Conservation (phyloP, 1,140 invertebrate species). For the Micrasema minimum region DNA sequence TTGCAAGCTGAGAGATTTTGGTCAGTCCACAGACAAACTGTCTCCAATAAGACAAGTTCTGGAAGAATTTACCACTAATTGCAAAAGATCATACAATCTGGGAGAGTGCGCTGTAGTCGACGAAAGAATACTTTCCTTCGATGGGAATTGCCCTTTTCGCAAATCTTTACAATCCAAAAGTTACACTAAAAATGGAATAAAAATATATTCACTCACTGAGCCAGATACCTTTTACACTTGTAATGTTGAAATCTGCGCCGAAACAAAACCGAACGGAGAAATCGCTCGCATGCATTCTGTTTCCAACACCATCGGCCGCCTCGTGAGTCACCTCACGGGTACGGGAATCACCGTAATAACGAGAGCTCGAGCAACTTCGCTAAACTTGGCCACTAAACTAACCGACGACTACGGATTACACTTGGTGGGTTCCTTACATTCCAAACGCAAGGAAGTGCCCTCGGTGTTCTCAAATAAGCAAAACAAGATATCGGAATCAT, state of each 20-base stretch:
- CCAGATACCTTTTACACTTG: constrained; percentile 63
- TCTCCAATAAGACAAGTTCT: constrained; percentile 65
- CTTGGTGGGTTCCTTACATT: constrained; percentile 57
- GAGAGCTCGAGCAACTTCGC: constrained; percentile 60
- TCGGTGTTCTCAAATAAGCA: constrained; percentile 58
- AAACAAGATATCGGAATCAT: constrained; percentile 56
- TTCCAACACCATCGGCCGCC: constrained; percentile 58
- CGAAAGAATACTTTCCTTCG: constrained; percentile 64
- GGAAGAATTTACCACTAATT: constrained; percentile 65
- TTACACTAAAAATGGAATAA: constrained; percentile 59
- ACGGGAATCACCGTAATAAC: constrained; percentile 59
- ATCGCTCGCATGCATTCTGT: constrained; percentile 18
- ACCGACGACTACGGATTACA: constrained; percentile 58
- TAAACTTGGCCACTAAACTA: constrained; percentile 56
- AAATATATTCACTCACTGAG: constrained; percentile 62
- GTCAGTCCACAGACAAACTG: constrained; percentile 59
- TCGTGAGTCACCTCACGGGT: constrained; percentile 60
- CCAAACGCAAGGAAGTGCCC: constrained; percentile 58
- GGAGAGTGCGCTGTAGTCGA: constrained; percentile 61
- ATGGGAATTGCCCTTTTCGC: constrained; percentile 64
- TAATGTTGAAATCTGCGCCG: constrained; percentile 64
- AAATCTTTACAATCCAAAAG: constrained; percentile 63
- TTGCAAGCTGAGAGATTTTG: constrained; percentile 17
- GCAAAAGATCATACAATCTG: constrained; percentile 61
- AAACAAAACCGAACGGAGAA: constrained; percentile 57